These are phyloP conservation scores for Megaceryle maxima DNA, from an alignment of 2,113 vertebrate species.

Conservation along the genomic window DNA sequence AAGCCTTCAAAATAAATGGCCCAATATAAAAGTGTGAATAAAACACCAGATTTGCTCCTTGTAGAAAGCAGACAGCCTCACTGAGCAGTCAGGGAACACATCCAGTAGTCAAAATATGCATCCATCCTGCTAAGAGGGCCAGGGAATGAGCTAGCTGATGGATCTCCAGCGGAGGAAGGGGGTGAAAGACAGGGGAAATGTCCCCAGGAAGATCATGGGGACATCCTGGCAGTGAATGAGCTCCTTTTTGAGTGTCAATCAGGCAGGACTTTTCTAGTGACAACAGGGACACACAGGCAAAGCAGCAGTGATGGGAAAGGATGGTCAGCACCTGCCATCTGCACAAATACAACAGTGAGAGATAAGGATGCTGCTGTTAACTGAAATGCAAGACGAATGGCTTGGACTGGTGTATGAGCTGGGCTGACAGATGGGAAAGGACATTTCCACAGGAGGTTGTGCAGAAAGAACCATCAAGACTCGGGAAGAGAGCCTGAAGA, in stretches of 20 bases:
- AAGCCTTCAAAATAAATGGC: not conserved
- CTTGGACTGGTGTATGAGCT: not conserved
- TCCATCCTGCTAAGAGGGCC: not conserved
- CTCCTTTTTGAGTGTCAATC: not conserved
- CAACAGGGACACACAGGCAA: not conserved
- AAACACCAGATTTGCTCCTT: not conserved
- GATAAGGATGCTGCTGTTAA: not conserved
- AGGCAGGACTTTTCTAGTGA: not conserved
- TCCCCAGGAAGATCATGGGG: not conserved
- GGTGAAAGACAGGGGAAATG: not conserved
- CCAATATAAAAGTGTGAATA: not conserved
- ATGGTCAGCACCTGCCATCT: not conserved
- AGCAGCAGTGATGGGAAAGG: not conserved
- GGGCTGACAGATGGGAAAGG: not conserved
- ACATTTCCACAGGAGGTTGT: not conserved
- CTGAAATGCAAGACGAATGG: not conserved
- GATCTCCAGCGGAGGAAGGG: not conserved
- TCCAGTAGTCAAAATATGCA: not conserved
- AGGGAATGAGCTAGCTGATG: not conserved
- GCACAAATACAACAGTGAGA: not conserved
- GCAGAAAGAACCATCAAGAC: not conserved
- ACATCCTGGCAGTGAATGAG: not conserved
- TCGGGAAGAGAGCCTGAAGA: not conserved
- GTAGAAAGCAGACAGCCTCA: not conserved
- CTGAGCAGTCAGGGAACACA: not conserved